A percentile compares a stretch with the other conserved stretches of the same genome.
Conservation (phyloP, 2,797 vertebrate genomes). For the Protosalanx chinensis region DNA sequence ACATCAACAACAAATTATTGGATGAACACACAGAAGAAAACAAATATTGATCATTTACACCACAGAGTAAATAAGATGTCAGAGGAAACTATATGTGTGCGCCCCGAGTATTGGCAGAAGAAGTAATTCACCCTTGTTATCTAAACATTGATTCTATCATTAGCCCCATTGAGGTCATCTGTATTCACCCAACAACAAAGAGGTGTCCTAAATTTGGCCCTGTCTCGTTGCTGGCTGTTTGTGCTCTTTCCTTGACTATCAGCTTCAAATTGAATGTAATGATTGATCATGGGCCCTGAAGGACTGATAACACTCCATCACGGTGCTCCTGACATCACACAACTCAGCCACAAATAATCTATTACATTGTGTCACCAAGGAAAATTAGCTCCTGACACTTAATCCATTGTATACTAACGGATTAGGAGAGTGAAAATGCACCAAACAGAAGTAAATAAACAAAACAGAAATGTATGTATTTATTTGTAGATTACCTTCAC, state of each 20-base stretch:
- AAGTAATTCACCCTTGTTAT: slow-evolving; percentile 56
- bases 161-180: slow-evolving; percentile 55
- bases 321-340: slow-evolving; percentile 44
- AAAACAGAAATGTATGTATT: slow-evolving; percentile 13
- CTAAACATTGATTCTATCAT: slow-evolving; percentile 60
- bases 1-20: background rate
- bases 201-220: slow-evolving; percentile 55
- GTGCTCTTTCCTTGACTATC: slow-evolving; percentile 44
- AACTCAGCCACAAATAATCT: slow-evolving; percentile 45
- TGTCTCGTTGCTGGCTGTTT: slow-evolving; percentile 42
- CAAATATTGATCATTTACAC: background rate
- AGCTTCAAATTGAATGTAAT: slow-evolving; percentile 53
- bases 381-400: slow-evolving; percentile 39
- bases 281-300: slow-evolving; percentile 61
- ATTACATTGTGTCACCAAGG: slow-evolving; percentile 38
- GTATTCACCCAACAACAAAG: slow-evolving; percentile 48
- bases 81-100: background rate
- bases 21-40: background rate
- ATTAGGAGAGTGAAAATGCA: slow-evolving; percentile 39
- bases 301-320: slow-evolving; percentile 61
- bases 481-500: slow-evolving; percentile 46
- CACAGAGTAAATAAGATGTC: background rate
- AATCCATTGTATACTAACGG: slow-evolving; percentile 35
- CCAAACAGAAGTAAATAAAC: slow-evolving; percentile 2
- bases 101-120: slow-evolving; percentile 36